These are phyloP conservation scores for Lithophane ornitopus DNA, from an alignment of 2,888 invertebrate species.

Conservation along the genomic window DNA sequence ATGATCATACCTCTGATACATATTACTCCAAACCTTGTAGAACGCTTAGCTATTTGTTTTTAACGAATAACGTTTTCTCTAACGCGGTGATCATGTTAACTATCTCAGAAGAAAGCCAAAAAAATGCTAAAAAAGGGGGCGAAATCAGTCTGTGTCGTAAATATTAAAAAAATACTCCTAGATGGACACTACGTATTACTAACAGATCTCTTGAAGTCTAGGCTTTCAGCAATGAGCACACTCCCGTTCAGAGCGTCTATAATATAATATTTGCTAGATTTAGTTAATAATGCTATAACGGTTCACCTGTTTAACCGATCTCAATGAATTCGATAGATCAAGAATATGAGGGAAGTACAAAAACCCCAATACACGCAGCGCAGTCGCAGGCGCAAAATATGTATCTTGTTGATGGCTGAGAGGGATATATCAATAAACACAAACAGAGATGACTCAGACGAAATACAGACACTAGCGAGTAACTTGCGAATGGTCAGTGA, in stretches of 20 bases:
- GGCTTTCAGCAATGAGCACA: background rate
- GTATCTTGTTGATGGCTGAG: constrained; percentile 36
- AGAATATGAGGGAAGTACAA: constrained; percentile 31
- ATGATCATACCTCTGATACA: background rate
- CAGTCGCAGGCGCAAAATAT: constrained; percentile 23
- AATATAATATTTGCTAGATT: constrained; percentile 21
- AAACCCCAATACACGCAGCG: constrained; percentile 20
- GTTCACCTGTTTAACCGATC: constrained; percentile 20
- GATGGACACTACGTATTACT: background rate
- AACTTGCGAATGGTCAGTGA: constrained; percentile 54
- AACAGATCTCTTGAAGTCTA: background rate
- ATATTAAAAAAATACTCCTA: background rate
- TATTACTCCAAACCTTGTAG: background rate
- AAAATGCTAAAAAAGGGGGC: background rate
- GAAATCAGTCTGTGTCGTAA: background rate
- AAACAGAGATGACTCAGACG: constrained; percentile 49
- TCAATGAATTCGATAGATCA: constrained; percentile 54
- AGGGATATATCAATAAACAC: constrained; percentile 26
- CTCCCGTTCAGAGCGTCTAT: background rate
- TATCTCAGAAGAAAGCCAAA: background rate
- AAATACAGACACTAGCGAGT: constrained; percentile 47
- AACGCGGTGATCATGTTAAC: background rate
- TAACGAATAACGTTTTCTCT: background rate
- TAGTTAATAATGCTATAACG: constrained; percentile 1
- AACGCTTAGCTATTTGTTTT: background rate